Evolutionary conservation across 2,797 vertebrate genomes (phyloP).

Genomic region (Bradypodion ventrale): DNA sequence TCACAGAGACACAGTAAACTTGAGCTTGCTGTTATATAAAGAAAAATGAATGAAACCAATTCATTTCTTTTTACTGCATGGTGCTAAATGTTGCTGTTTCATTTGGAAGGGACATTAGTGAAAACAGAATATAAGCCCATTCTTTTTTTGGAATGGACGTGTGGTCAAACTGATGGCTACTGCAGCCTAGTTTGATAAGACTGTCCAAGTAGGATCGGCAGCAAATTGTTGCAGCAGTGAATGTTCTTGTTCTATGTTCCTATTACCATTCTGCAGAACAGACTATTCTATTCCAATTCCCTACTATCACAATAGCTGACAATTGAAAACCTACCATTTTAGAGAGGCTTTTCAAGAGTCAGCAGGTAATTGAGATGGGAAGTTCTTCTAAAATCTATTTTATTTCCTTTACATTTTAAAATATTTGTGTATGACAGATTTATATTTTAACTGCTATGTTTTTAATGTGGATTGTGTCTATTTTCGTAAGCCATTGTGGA

Average conservation of each 20-base stretch:
- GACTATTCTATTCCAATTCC: background rate
- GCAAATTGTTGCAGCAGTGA: background rate
- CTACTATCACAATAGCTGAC: too few species aligned
- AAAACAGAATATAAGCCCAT: conserved; percentile 13
- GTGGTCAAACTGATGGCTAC: too few species aligned
- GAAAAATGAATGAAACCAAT: conserved; percentile 41
- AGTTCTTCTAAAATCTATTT: too few species aligned
- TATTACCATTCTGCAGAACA: background rate
- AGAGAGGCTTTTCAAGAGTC: too few species aligned
- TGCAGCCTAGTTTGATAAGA: background rate
- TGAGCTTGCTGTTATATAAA: conserved; percentile 22
- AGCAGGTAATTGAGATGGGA: too few species aligned
- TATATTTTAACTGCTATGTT: too few species aligned
- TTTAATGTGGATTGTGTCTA: too few species aligned
- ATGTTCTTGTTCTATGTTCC: background rate
- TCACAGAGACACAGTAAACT: conserved; percentile 18
- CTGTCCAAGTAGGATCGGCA: background rate
- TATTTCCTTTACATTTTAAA: too few species aligned
- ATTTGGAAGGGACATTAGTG: conserved; percentile 32
- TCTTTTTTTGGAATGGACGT: conserved; percentile 45
- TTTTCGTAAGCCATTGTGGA: too few species aligned
- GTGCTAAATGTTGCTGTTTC: conserved; percentile 24
- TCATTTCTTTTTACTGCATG: conserved; percentile 35
- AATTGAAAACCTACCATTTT: too few species aligned
- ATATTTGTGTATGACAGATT: too few species aligned